Evolutionary conservation across 2,888 invertebrate species (phyloP), one percentile per base, ranked within the genome.

Genomic region (Pemphredon lugubris): DNA sequence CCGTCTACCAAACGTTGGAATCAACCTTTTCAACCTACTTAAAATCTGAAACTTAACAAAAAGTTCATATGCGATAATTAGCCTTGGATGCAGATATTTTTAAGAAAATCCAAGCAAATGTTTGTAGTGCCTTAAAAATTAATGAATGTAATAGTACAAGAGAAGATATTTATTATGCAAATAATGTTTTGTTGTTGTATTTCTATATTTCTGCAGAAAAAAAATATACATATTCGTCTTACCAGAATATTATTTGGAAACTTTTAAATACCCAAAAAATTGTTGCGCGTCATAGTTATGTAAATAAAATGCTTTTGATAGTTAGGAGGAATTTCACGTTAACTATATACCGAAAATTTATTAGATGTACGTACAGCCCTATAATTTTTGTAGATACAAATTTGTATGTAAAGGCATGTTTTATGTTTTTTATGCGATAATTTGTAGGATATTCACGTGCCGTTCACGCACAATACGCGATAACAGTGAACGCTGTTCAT

Each of bases 111-210:
- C 44, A 47, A 58, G 42, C 9, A 21, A 34, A 44, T 18, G 4
- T 54, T 65, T 40, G 45, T 68, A 64, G 78, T 79, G 78, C 78
- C 78, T 78, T 79, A 68, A 4, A 39, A 69, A 70, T n/a, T n/a
- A n/a, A n/a, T 37, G 60, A 61, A 44, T 69, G 14, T 65, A 67
- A 67, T 53, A 78, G 73, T 77, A 75, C 73, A 78, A 78, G 65
- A 48, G 61, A 54, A 60, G 13, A 70, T 72, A 69, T 70, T 77
- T 73, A 67, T 75, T 75, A 63, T 42, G 42, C 40, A 53, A 40
- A 57, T 16, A 47, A 59, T 34, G 37, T 66, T 26, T 65, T 59
- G 30, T 67, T 32, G 23, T 64, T 48, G 37, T 53, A 60, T 55
- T 42, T 58, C 44, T 54, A 75, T 57, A 63, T 70, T 73, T 23